A percentile compares a stretch with the other conserved stretches of the same genome.
phyloP scores from a whole-genome alignment of 2,888 invertebrate species.

The Pherbina coryleti region DNA sequence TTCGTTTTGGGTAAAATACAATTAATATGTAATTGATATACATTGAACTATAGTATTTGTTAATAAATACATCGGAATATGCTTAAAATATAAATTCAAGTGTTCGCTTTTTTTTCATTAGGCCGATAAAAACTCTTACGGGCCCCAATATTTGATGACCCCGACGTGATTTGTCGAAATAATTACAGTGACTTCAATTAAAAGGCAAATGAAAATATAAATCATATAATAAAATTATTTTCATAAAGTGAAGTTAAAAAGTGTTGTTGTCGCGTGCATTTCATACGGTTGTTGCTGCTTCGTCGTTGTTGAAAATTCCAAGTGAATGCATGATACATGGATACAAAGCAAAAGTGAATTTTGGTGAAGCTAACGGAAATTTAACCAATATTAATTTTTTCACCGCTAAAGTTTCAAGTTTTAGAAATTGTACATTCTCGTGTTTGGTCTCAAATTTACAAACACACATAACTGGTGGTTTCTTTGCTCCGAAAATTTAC shows the following conservation, averaged over 20 bases:
- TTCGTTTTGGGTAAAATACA: too few species aligned
- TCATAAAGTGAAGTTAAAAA: neutral
- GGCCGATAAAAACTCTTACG: neutral
- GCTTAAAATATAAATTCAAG: neutral
- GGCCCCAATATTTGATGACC: constrained; percentile 1
- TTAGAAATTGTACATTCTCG: too few species aligned
- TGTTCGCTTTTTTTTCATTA: neutral
- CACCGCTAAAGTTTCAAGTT: too few species aligned
- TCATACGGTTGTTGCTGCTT: neutral
- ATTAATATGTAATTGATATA: neutral
- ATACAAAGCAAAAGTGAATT: too few species aligned
- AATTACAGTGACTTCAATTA: neutral
- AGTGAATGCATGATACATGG: too few species aligned
- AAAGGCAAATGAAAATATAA: neutral
- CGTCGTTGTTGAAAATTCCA: neutral
- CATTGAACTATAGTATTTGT: neutral
- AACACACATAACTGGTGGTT: too few species aligned
- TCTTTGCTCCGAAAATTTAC: too few species aligned
- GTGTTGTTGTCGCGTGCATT: constrained; percentile 2
- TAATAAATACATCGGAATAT: neutral
- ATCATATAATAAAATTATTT: neutral
- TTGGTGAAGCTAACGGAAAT: too few species aligned
- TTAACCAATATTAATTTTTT: too few species aligned
- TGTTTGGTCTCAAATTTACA: too few species aligned
- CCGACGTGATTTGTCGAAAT: neutral